A percentile compares a stretch with the other conserved stretches of the same genome.
Conservation (phyloP, 2,113 vertebrate genomes). For the Odocoileus virginianus region DNA sequence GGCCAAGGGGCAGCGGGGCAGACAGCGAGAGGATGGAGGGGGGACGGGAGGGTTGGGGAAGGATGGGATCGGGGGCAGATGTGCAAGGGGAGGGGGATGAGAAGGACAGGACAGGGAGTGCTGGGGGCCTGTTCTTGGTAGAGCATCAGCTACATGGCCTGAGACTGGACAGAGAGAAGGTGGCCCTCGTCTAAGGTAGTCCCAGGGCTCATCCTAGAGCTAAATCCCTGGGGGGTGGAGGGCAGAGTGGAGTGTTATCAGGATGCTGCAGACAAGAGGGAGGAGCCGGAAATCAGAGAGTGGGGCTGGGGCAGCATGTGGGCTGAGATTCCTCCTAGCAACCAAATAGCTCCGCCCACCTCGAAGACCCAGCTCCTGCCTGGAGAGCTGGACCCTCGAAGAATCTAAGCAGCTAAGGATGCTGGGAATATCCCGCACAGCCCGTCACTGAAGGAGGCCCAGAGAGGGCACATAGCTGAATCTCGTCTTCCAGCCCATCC, state of each 20-base stretch:
- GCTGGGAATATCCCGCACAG: background rate
- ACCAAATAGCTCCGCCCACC: slow-evolving; percentile 42
- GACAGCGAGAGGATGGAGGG: accelerated
- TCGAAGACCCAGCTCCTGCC: slow-evolving; percentile 55
- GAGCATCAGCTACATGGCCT: background rate
- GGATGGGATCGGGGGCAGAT: background rate
- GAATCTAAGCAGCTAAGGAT: background rate
- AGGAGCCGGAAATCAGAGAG: accelerated
- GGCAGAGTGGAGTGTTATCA: accelerated
- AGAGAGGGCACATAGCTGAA: accelerated
- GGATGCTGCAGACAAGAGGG: background rate
- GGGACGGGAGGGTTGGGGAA: accelerated
- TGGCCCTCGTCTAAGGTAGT: accelerated
- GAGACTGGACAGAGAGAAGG: background rate
- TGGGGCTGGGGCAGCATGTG: background rate
- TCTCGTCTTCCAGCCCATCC: accelerated
- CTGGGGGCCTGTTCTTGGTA: background rate
- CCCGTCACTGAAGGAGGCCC: background rate
- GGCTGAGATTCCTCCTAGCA: slow-evolving; percentile 52
- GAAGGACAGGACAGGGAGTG: background rate
- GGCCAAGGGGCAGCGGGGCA: background rate
- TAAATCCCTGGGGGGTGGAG: background rate
- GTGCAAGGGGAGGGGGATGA: too few relatives aligned
- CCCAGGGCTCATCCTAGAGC: background rate
- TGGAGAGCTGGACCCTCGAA: background rate